Evolutionary conservation across 2,797 vertebrate species (phyloP), one percentile per base, ranked within the genome.

Genomic region (Thripadectes ignobilis): DNA sequence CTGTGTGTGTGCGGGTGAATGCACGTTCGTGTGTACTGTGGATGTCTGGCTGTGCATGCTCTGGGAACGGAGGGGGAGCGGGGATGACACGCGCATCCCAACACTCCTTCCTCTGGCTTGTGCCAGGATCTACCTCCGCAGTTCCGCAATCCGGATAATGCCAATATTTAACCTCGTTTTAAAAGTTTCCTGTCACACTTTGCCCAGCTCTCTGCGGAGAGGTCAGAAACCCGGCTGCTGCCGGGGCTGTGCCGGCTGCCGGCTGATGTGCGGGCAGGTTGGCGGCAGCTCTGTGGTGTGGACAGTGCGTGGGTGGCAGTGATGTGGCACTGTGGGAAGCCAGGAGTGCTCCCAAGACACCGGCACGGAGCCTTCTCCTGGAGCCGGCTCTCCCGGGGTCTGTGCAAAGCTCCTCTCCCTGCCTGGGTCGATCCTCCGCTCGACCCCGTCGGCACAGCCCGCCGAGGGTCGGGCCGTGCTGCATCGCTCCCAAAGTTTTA

Each of bases 121-220:
- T 92, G 74, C 72, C 91, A 68, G 43, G 84, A 92, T 41, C 96
- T 93, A 6, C 74, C 92, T 93, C 80, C 30, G 4, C 84, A 62
- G 16, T 75, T 90, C 87, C 88, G 85, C 88, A 57, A 49, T 91
- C 84, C 17, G 0, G 10, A 11, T 5, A 9, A 80, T 36, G 83
- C 66, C 77, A 38, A 8, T 73, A 39, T 55, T 85, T 90, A 59
- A 67, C 30, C 67, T 94, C 67, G 9, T 79, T 81, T 51, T 89
- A 26, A 94, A 95, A 97, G 94, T 98, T 97, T 93, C 48, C 59
- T 81, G n/a, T 27, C 49, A 15, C 21, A 88, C 87, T 89, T 57
- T 41, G 12, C 68, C 80, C 30, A 3, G 26, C 19, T 75, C 54
- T 73, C 73, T 39, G 24, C 43, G 26, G 87, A 69, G 57, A 72